Evolutionary conservation across 2,888 invertebrate species (phyloP).

Genomic region (Leptopilina drosophilae): DNA sequence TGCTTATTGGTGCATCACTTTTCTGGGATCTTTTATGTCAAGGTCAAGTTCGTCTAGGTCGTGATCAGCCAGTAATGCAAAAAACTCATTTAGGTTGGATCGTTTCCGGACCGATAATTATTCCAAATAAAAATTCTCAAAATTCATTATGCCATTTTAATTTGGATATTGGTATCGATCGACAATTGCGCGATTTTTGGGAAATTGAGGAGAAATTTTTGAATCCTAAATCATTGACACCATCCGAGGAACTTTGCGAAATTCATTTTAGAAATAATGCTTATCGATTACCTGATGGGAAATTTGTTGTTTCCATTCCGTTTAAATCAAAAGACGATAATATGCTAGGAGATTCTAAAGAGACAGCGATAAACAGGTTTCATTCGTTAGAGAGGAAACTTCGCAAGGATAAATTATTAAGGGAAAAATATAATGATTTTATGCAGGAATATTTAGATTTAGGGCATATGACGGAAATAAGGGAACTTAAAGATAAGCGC

Average conservation of each 20-base stretch:
- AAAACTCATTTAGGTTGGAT: no score
- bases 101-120: no score
- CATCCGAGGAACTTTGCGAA: not conserved
- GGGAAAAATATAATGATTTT: not conserved
- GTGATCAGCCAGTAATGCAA: no score
- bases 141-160: no score
- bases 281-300: not conserved
- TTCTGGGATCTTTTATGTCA: no score
- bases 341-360: not conserved
- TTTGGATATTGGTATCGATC: not conserved
- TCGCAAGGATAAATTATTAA: not conserved
- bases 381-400: not conserved
- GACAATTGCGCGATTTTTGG: not conserved
- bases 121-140: no score
- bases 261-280: not conserved
- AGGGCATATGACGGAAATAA: not conserved
- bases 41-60: no score
- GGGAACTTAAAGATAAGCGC: not conserved
- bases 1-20: no score
- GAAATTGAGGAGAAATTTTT: not conserved
- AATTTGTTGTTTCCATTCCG: not conserved
- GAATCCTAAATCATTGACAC: not conserved
- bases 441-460: conserved; percentile 4
- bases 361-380: not conserved
- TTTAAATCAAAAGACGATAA: not conserved